Percentiles rank a stretch among this genome's conserved stretches.
phyloP scores from a whole-genome alignment of 2,888 invertebrate species.

The Oligia fasciuncula region DNA sequence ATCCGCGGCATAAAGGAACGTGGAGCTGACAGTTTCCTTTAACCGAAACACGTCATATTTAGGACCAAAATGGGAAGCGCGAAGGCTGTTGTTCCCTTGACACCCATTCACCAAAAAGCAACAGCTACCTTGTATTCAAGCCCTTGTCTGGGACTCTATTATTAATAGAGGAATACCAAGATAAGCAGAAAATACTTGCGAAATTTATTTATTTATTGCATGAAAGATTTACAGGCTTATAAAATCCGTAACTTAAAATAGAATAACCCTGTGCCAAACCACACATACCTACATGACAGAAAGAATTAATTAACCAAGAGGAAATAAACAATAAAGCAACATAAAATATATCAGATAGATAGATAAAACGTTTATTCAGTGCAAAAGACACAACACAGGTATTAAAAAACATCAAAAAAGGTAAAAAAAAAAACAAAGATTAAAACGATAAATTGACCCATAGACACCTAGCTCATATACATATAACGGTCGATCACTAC shows the following conservation, averaged over 20 bases:
- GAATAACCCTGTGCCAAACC: background rate
- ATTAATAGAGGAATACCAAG: background rate
- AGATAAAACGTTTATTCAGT: too few relatives aligned
- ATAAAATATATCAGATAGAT: background rate
- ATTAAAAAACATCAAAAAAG: too few relatives aligned
- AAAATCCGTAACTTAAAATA: background rate
- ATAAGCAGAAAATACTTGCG: background rate
- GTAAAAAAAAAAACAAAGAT: too few relatives aligned
- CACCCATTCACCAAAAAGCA: constrained; percentile 22
- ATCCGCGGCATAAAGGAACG: constrained; percentile 65
- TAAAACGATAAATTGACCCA: too few relatives aligned
- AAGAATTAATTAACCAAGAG: background rate
- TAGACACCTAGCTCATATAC: too few relatives aligned
- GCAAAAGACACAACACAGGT: too few relatives aligned
- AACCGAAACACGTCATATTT: constrained; percentile 57
- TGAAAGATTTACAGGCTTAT: too few relatives aligned
- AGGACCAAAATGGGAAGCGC: constrained; percentile 15
- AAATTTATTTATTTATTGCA: background rate
- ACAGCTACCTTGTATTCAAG: background rate
- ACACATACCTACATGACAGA: background rate
- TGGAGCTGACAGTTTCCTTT: constrained; percentile 40
- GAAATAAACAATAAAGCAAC: background rate
- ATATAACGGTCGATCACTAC: too few relatives aligned
- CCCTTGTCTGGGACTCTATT: background rate
- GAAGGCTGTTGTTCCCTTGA: constrained; percentile 25